A percentile compares a stretch with the other conserved stretches of the same genome.
Conservation (phyloP, 2,888 invertebrate genomes). For the Agrypnus murinus region DNA sequence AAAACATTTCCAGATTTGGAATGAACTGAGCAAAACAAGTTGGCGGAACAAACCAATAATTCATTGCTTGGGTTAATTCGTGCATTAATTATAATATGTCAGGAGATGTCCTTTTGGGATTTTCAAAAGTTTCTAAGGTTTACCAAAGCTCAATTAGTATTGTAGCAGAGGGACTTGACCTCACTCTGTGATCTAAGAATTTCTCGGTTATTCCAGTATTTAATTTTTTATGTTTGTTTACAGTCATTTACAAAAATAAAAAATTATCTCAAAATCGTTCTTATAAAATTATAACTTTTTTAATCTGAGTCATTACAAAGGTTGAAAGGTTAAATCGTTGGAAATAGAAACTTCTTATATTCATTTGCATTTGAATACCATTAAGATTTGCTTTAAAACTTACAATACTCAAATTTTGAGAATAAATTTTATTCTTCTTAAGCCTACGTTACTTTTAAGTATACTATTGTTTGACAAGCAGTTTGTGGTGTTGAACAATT, state of each 20-base stretch:
- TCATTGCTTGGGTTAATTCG: conserved; percentile 32
- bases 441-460: too few relatives aligned
- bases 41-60: conserved; percentile 25
- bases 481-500: too few relatives aligned
- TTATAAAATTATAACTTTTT: too few relatives aligned
- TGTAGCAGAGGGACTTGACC: conserved; percentile 19
- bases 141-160: conserved; percentile 30
- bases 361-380: too few relatives aligned
- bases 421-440: too few relatives aligned
- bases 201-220: neutral
- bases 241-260: neutral
- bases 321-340: too few relatives aligned
- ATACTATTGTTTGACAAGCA: too few relatives aligned
- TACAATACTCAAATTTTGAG: too few relatives aligned
- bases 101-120: conserved; percentile 33
- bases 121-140: conserved; percentile 36
- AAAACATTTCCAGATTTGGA: conserved; percentile 20
- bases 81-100: conserved; percentile 35
- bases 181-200: conserved; percentile 8
- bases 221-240: neutral
- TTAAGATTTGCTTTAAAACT: too few relatives aligned
- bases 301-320: too few relatives aligned
- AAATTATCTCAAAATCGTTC: neutral
- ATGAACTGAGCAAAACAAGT: conserved; percentile 10
- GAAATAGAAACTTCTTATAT: too few relatives aligned